Evolutionary conservation across 2,797 vertebrate genomes (phyloP), one percentile per base, ranked within the genome.

Genomic region (Centroberyx gerrardi): DNA sequence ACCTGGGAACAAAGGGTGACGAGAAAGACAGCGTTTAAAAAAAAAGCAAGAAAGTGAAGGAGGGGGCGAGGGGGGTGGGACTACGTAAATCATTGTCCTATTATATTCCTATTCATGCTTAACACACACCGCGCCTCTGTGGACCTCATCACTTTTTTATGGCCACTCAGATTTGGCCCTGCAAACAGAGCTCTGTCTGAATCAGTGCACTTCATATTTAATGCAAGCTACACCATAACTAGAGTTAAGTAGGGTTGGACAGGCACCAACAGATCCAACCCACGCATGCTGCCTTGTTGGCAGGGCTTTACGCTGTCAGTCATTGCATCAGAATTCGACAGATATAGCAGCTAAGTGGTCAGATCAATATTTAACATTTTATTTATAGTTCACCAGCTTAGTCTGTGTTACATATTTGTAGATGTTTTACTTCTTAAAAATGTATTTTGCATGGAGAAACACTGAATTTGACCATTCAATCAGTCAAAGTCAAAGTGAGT

Each of bases 151-250:
- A 74, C 36, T 55, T 70, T 83, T 90, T 90, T 72, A 91, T 69
- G 49, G 74, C 42, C 9, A 31, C 72, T 81, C 48, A 44, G 76
- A 79, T 84, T 66, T 81, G 76, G 72, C 78, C 7, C 22, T 46
- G 73, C 64, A 85, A 86, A 71, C 8, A 7, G 44, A 29, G 55
- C 79, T 58, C 61, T 66, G 81, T 68, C 86, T 82, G 84, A 92
- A 84, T 90, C 85, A 81, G 58, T 64, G 81, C 67, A 72, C 46
- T 80, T 88, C 90, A 90, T 92, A 87, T 90, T 93, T 89, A 87
- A 92, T 91, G 79, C 83, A 68, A 70, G 67, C 72, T 9, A 40
- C 83, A 72, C 70, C 29, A 10, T 82, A 83, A 90, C 81, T 70
- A 84, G 79, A 74, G 63, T 58, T 81, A 88, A 90, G 87, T 72